Percentiles rank a stretch among this genome's conserved stretches.
Conservation (phyloP, 2,113 vertebrate genomes). For the Galbula dea region DNA sequence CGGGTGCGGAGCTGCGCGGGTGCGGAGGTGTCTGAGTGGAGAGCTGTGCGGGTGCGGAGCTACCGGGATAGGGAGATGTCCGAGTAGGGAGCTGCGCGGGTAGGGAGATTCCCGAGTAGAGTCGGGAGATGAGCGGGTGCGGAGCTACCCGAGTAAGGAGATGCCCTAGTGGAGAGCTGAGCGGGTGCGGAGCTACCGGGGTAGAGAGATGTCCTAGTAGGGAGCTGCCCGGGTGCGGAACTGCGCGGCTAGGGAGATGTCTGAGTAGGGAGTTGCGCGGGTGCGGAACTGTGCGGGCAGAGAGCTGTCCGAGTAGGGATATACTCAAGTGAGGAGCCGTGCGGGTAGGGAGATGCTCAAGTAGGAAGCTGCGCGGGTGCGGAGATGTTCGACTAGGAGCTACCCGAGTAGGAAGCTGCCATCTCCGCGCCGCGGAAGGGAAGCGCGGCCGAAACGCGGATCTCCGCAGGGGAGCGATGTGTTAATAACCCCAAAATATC, state of each 20-base stretch:
- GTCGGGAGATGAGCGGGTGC: no score
- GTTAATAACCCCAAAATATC: not conserved
- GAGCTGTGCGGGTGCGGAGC: not conserved
- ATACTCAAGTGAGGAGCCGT: no score
- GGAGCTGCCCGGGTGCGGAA: no score
- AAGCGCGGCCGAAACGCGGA: not conserved
- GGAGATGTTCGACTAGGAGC: not conserved
- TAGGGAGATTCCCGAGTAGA: no score
- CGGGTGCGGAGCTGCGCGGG: not conserved
- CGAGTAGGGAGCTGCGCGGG: no score
- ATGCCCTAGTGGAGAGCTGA: no score
- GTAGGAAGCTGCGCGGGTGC: not conserved
- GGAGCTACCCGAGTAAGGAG: not conserved
- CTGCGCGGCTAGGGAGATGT: no score
- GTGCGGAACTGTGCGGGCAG: not conserved
- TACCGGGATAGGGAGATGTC: not conserved
- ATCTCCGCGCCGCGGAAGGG: not conserved
- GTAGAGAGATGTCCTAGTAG: not conserved
- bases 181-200: not conserved
- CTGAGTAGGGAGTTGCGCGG: no score
- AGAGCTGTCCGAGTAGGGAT: not conserved
- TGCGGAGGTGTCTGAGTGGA: not conserved
- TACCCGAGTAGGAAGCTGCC: not conserved
- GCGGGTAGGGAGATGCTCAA: not conserved
- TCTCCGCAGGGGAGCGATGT: not conserved